A percentile compares a stretch with the other conserved stretches of the same genome.
phyloP scores from a whole-genome alignment of 2,888 invertebrate species.

The Bombylius major region DNA sequence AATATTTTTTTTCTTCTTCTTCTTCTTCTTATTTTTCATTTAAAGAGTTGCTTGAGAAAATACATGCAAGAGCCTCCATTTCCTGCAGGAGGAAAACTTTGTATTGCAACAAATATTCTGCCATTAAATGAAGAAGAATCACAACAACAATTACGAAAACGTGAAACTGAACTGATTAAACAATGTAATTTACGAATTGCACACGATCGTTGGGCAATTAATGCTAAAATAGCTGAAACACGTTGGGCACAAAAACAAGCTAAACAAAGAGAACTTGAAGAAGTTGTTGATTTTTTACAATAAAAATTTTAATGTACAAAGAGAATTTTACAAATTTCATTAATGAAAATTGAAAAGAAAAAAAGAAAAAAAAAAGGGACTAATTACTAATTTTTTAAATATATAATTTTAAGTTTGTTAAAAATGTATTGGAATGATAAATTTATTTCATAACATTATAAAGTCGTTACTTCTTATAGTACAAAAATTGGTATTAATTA shows the following conservation, averaged over 20 bases:
- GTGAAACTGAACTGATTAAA: neutral
- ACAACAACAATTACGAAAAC: neutral
- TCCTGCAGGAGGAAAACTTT: constrained; percentile 55
- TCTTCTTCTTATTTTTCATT: neutral
- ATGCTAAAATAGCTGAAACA: constrained; percentile 55
- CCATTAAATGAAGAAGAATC: constrained; percentile 12
- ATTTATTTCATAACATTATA: too few species aligned
- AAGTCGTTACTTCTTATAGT: too few species aligned
- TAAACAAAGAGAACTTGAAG: constrained; percentile 55
- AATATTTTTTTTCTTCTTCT: neutral
- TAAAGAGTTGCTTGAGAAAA: constrained; percentile 47
- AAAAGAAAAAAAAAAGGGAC: too few species aligned
- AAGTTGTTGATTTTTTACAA: constrained; percentile 60
- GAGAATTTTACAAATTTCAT: neutral
- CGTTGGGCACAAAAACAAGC: constrained; percentile 70
- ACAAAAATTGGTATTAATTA: too few species aligned
- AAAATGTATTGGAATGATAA: too few species aligned
- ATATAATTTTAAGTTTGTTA: too few species aligned
- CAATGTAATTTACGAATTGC: constrained; percentile 50
- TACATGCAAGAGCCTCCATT: constrained; percentile 63
- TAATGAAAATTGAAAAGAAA: too few species aligned
- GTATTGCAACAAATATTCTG: constrained; percentile 38
- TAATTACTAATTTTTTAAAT: too few species aligned
- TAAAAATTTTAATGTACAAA: constrained; percentile 19
- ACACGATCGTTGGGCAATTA: constrained; percentile 60